phyloP scores from a whole-genome alignment of 2,113 vertebrate genomes.

The Sebastes schlegelii region DNA sequence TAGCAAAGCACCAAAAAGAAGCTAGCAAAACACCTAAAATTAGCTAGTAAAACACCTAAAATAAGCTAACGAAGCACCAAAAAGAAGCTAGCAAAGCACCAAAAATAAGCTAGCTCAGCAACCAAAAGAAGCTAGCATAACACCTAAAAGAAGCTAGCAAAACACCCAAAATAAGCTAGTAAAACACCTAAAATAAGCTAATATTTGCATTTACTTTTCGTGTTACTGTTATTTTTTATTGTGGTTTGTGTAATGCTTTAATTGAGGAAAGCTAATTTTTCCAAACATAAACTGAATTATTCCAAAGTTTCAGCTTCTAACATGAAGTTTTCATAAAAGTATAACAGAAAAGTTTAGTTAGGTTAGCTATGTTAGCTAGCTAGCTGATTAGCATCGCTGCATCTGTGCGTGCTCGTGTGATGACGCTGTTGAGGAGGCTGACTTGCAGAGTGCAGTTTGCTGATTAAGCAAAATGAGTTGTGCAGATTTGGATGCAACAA shows the following conservation, averaged over 20 bases:
- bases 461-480: slow-evolving; percentile 65
- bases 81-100: too few relatives aligned
- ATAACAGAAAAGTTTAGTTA: neutral
- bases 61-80: too few relatives aligned
- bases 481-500: neutral
- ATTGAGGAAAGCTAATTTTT: neutral
- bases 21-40: too few relatives aligned
- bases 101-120: too few relatives aligned
- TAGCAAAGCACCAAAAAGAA: too few relatives aligned
- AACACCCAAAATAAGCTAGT: neutral
- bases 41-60: too few relatives aligned
- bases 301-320: neutral
- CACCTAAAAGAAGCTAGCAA: too few relatives aligned
- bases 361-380: too few relatives aligned
- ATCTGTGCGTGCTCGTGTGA: neutral
- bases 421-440: slow-evolving; percentile 52
- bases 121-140: too few relatives aligned
- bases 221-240: neutral
- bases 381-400: neutral
- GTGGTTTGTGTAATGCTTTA: neutral
- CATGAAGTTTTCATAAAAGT: neutral
- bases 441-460: slow-evolving; percentile 53
- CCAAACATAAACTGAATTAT: neutral
- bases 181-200: slow-evolving; percentile 1
- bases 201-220: neutral